Base-by-base conservation (phyloP, 1,140 invertebrate species). In the Drosophila rhopaloa region DNA sequence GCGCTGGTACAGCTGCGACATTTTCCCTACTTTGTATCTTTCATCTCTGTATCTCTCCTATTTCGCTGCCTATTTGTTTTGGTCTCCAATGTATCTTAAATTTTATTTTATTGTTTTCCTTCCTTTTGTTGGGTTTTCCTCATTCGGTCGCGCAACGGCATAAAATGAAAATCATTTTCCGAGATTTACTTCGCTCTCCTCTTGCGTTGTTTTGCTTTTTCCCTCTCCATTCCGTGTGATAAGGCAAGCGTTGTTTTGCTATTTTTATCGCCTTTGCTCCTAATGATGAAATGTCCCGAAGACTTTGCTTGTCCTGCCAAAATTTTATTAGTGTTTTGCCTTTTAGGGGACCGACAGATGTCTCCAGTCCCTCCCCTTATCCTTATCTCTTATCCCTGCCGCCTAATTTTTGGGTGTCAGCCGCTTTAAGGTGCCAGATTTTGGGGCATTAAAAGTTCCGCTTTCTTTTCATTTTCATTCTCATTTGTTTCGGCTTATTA, bases 31-130 rank as follows among this genome's bases (percentile, higher is more conserved):
- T 62, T 46, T 61, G 38, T 68, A 43, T 56, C 35, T 56, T 37
- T 44, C 53, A 56, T 50, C 24, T 53, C 43, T 40, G 27, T 65
- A 55, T 75, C 41, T 59, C 63, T 60, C 62, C 68, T 74, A 82
- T 70, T 84, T 80, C 66, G 76, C 76, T 84, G 81, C 81, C 81
- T 84, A 84, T 84, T 84, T 84, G 81, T 84, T 84, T 84, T 84
- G 81, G 81, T 84, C 81, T 84, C 81, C 63, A 77, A 84, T 84
- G 81, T 84, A 84, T 85, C 81, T 85, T 84, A 84, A 84, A 84
- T 84, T 84, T 84, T 84, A 84, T 84, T 84, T 84, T 84, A 84
- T 84, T 84, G 81, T 84, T 84, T 77, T 85, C 43, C 68, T 80
- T 84, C 53, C 68, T 57, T 44, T 60, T 62, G 41, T 56, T 53